Conservation (phyloP, 1,140 invertebrate species). For the Drosophila kohkoa region DNA sequence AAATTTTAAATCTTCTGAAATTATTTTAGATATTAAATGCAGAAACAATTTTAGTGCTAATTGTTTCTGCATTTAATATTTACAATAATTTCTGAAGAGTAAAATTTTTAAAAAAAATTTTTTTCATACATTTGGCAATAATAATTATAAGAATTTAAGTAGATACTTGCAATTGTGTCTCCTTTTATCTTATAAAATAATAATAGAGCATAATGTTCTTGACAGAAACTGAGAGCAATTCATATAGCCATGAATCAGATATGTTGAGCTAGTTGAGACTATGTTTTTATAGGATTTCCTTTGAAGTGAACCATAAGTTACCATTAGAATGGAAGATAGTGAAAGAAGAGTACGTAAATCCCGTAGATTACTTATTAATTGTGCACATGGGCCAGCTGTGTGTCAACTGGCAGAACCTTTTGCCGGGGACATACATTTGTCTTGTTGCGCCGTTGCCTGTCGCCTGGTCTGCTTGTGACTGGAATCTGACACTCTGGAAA, state of each 20-base stretch:
- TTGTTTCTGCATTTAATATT: no score
- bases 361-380: constrained; percentile 48
- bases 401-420: constrained; percentile 38
- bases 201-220: background rate
- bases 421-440: constrained; percentile 37
- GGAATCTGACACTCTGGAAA: constrained; percentile 28
- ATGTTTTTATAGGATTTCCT: background rate
- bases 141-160: no score
- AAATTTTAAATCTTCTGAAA: no score
- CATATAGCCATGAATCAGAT: background rate
- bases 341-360: constrained; percentile 18
- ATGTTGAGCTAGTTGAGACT: background rate
- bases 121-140: no score
- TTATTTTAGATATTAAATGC: no score
- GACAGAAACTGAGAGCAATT: background rate
- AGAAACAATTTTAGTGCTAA: no score
- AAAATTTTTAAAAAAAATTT: no score
- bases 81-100: no score
- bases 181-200: no score
- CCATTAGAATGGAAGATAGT: constrained; percentile 2
- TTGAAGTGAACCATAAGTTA: constrained; percentile 13
- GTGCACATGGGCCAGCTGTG: constrained; percentile 26
- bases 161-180: no score
- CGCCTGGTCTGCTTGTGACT: constrained; percentile 11
- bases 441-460: constrained; percentile 30